Base-by-base conservation (phyloP, 1,140 invertebrate genomes). In the Drosophila trapezifrons region DNA sequence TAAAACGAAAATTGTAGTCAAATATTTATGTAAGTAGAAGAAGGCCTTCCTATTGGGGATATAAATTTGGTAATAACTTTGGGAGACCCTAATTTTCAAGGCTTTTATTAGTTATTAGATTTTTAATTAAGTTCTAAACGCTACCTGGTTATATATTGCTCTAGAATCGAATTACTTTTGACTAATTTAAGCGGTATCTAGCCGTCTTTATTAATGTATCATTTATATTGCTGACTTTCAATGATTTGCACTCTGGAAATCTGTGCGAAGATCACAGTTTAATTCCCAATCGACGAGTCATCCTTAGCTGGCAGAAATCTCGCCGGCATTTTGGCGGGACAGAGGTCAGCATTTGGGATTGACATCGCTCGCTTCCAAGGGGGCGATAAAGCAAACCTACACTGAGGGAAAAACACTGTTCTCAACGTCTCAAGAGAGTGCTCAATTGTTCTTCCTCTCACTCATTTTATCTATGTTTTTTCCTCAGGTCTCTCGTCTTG, bases 241-340 rank as follows among this genome's bases (percentile, higher is more conserved):
- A 15, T n/a, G 17, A 15, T 18, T 27, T 6, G 25, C 46, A 29
- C n/a, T n/a, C 49, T 38, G 29, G 29, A 2, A 10, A 32, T 10
- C 37, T n/a, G 15, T n/a, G 6, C 37, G 2, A 38, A n/a, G 15
- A 38, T 38, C n/a, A 47, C 18, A 49, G 29, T 52, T 46, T 29
- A 10, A 18, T 20, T 59, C 10, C 56, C 27, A 12, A 60, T 15
- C 18, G 27, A 6, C 46, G 15, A 62, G 58, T 62, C 58, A 62
- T 17, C 46, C 46, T 52, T 51, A 52, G 18, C 18, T 15, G 22
- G 15, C 27, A 35, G 27, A 62, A 62, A 38, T 17, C 8, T 25
- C n/a, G n/a, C 18, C 4, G 29, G 17, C 7, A 29, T 13, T 29
- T 29, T 17, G 47, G n/a, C 38, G 22, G 5, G 2, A 29, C 22